Evolutionary conservation across 1,140 invertebrate species (phyloP).

Genomic region (Pteromalus puparum): DNA sequence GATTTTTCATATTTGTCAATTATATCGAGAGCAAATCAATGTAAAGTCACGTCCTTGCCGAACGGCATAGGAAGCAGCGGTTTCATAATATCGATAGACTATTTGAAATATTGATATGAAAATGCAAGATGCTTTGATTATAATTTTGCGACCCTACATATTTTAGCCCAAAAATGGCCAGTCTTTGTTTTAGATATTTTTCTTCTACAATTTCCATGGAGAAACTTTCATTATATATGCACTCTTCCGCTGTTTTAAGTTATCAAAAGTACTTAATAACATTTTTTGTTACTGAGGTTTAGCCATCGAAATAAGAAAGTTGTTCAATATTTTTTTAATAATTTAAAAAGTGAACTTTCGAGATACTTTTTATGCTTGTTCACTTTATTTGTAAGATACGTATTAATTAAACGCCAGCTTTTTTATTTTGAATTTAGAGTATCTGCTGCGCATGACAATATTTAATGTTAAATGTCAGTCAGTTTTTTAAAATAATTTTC

Average conservation of each 20-base stretch:
- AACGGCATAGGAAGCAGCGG: slow-evolving; percentile 8
- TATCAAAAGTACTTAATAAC: slow-evolving; percentile 18
- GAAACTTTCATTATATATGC: background rate
- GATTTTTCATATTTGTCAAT: slow-evolving; percentile 43
- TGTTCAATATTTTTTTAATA: background rate
- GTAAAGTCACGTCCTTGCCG: slow-evolving; percentile 1
- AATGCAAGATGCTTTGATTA: background rate
- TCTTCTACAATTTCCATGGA: background rate
- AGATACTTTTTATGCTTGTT: background rate
- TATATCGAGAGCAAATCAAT: background rate
- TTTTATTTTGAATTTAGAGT: slow-evolving; percentile 7
- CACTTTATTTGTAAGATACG: background rate
- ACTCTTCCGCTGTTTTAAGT: background rate
- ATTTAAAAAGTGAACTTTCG: background rate
- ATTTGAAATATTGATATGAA: background rate
- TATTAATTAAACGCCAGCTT: background rate
- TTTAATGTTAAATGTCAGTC: background rate
- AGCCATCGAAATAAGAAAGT: background rate
- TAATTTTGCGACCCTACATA: background rate
- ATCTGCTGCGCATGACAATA: slow-evolving; percentile 16
- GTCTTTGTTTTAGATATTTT: background rate
- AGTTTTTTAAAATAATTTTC: background rate
- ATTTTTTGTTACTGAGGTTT: background rate
- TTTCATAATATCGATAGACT: background rate
- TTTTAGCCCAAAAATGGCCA: background rate